Evolutionary conservation across 2,113 vertebrate genomes (phyloP), one percentile per base, ranked within the genome.

Genomic region (Xyliphius kryptos): DNA sequence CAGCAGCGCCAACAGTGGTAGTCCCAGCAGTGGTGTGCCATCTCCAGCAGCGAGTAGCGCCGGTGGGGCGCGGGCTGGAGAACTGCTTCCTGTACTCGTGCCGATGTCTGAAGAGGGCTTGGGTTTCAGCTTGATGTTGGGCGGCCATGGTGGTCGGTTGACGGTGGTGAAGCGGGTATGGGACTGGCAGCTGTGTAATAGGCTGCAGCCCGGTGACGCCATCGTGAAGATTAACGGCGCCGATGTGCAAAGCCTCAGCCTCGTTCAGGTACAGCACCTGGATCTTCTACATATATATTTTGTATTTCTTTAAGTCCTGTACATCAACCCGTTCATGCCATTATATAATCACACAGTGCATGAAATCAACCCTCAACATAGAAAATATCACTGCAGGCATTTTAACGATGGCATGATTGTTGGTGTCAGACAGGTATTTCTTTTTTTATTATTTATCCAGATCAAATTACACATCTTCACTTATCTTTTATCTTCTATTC

Each of bases 221-320:
- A 82, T 87, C 1, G 63, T 86, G 14, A 88, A 89, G 76, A 82
- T 89, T 74, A 86, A 88, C 2, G 84, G 87, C n/a, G 85, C 86
- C 0, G 83, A 86, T 2, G 79, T 87, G 0, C 83, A 84, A 57
- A 85, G 73, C 54, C 81, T 88, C 72, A 85, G 73, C 69, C 82
- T 86, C 62, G 78, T 81, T 14, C 84, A 89, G 84, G 84, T 85
- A n/a, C n/a, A n/a, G n/a, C n/a, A n/a, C n/a, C n/a, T n/a, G n/a
- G n/a, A n/a, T n/a, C n/a, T n/a, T n/a, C n/a, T n/a, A n/a, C n/a
- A n/a, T n/a, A n/a, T n/a, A n/a, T n/a, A n/a, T n/a, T n/a, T n/a
- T n/a, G n/a, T n/a, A n/a, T n/a, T n/a, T n/a, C n/a, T n/a, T n/a
- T n/a, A n/a, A n/a, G n/a, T n/a, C n/a, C n/a, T n/a, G n/a, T n/a